Evolutionary conservation across 2,797 vertebrate genomes (phyloP).

Genomic region (Phoxinus dragarum): DNA sequence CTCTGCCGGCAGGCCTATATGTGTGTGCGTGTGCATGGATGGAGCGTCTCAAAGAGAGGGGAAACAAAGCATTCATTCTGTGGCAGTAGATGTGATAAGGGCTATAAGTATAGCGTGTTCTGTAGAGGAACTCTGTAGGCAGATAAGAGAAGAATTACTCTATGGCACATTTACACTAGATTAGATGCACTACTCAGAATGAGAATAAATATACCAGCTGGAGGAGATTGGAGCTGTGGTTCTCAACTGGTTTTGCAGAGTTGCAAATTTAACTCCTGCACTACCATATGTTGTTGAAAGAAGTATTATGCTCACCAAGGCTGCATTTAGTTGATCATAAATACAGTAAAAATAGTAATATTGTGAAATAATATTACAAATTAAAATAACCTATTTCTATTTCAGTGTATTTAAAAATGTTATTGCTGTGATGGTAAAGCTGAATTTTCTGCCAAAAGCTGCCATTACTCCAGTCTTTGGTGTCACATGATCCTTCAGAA

Average conservation of each 20-base stretch:
- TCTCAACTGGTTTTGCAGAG: not conserved
- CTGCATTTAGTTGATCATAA: not conserved
- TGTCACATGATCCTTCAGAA: not conserved
- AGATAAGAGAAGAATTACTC: slow-evolving; percentile 60
- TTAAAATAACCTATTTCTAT: not conserved
- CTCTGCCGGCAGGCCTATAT: slow-evolving; percentile 16
- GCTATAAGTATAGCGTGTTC: slow-evolving; percentile 50
- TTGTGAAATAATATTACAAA: not conserved
- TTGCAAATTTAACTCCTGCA: not conserved
- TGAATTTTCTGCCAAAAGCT: not conserved
- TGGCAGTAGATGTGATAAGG: slow-evolving; percentile 51
- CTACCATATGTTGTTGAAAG: not conserved
- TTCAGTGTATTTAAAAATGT: not conserved
- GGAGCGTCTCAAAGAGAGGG: slow-evolving; percentile 45
- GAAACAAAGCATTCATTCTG: slow-evolving; percentile 61
- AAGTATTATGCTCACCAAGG: not conserved
- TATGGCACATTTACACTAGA: slow-evolving; percentile 63
- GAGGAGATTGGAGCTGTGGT: slow-evolving; percentile 35
- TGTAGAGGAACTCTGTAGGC: slow-evolving; percentile 14
- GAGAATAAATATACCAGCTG: slow-evolving; percentile 60
- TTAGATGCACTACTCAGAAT: slow-evolving; percentile 46
- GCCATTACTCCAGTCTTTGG: not conserved
- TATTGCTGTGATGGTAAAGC: not conserved
- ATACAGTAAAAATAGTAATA: not conserved
- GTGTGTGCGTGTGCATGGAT: slow-evolving; percentile 49